A percentile compares a stretch with the other conserved stretches of the same genome.
These are phyloP conservation scores for Lates calcarifer DNA, from an alignment of 2,113 vertebrate genomes.

Conservation along the genomic window DNA sequence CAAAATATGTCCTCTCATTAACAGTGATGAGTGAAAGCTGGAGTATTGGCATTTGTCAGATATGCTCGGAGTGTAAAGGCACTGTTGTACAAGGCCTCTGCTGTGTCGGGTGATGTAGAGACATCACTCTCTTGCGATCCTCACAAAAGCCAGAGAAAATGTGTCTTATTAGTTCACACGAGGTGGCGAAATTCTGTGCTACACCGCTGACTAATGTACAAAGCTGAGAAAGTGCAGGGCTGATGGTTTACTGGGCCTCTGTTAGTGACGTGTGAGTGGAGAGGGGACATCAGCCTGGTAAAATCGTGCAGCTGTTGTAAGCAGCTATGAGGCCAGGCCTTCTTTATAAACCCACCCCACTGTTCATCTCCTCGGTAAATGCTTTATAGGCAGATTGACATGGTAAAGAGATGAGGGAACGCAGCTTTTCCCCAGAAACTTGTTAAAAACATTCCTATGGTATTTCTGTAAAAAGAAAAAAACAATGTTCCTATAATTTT, in stretches of 20 bases:
- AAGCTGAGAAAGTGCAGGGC: slow-evolving; percentile 78
- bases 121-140: slow-evolving; percentile 78
- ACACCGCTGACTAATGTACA: slow-evolving; percentile 83
- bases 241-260: slow-evolving; percentile 76
- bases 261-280: slow-evolving; percentile 61
- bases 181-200: slow-evolving; percentile 85
- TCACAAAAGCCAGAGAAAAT: slow-evolving; percentile 80
- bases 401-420: slow-evolving; percentile 15
- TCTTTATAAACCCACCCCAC: slow-evolving; percentile 37
- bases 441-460: slow-evolving; percentile 11
- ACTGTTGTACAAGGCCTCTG: slow-evolving; percentile 80
- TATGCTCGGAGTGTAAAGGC: slow-evolving; percentile 77
- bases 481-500: slow-evolving; percentile 11
- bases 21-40: slow-evolving; percentile 78
- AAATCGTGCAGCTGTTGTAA: slow-evolving; percentile 76
- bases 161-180: slow-evolving; percentile 81
- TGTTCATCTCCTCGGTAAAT: slow-evolving; percentile 63
- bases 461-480: slow-evolving; percentile 19
- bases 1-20: slow-evolving; percentile 85
- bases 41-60: slow-evolving; percentile 80
- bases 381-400: slow-evolving; percentile 44
- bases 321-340: slow-evolving; percentile 31
- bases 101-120: slow-evolving; percentile 79
- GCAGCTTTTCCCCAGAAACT: slow-evolving; percentile 1
- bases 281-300: slow-evolving; percentile 63